Evolutionary conservation across 2,888 invertebrate species (phyloP).

Genomic region (Lithophane ornitopus): DNA sequence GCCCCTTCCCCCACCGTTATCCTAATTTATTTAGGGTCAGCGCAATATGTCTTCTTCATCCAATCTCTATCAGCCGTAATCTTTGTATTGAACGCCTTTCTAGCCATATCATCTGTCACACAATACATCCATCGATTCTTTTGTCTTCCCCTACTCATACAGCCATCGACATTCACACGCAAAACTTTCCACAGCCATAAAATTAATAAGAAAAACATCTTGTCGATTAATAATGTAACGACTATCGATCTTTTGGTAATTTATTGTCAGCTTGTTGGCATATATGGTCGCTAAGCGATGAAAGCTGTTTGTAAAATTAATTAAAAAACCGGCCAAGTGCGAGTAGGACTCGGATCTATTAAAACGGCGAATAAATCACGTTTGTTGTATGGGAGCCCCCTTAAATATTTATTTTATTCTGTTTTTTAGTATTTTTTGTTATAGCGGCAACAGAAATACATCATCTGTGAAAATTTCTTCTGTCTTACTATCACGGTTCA

Average conservation of each 20-base stretch:
- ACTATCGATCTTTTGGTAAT: constrained; percentile 4
- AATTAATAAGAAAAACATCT: not conserved
- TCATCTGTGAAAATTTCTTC: too few relatives aligned
- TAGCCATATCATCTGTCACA: not conserved
- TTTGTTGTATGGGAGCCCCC: too few relatives aligned
- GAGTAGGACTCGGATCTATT: too few relatives aligned
- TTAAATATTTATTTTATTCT: too few relatives aligned
- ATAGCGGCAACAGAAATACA: too few relatives aligned
- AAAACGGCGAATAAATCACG: too few relatives aligned
- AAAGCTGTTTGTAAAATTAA: constrained; percentile 22
- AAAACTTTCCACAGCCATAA: constrained; percentile 8
- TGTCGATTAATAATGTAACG: constrained; percentile 1
- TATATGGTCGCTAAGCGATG: constrained; percentile 22
- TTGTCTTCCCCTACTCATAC: not conserved
- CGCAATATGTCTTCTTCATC: too few relatives aligned
- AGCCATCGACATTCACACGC: not conserved
- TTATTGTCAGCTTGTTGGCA: constrained; percentile 10
- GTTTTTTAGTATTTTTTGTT: too few relatives aligned
- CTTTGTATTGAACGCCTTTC: not conserved
- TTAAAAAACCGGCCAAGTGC: too few relatives aligned
- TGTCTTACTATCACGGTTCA: too few relatives aligned
- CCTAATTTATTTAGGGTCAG: too few relatives aligned
- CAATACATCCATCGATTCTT: not conserved
- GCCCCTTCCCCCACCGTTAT: too few relatives aligned
- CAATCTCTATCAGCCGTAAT: not conserved